Conservation (phyloP, 2,888 invertebrate species). For the Auanema sp. region DNA sequence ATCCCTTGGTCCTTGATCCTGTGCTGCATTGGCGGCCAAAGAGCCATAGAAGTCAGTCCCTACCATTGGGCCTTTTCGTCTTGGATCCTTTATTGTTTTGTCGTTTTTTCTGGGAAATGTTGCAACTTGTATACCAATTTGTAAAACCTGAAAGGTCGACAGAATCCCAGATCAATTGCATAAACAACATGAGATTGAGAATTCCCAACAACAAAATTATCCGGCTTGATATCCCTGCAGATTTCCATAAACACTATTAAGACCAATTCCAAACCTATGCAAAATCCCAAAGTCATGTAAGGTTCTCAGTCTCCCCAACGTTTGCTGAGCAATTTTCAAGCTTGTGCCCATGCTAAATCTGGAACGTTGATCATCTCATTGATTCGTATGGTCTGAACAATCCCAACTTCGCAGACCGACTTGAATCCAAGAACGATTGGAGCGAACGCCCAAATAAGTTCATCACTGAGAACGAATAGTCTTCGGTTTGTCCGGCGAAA, state of each 20-base stretch:
- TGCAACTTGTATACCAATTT: too few relatives aligned
- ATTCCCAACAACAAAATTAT: slow-evolving; percentile 4
- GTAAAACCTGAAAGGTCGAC: too few relatives aligned
- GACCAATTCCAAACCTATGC: neutral
- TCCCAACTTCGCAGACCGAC: too few relatives aligned
- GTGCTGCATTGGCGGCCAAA: slow-evolving; percentile 6
- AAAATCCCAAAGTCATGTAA: neutral
- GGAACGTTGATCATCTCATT: too few relatives aligned
- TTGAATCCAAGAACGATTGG: too few relatives aligned
- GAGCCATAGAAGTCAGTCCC: slow-evolving; percentile 13
- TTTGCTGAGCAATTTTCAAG: slow-evolving; percentile 1
- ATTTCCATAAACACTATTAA: too few relatives aligned
- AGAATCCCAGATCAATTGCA: slow-evolving; percentile 5
- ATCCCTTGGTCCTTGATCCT: slow-evolving; percentile 14
- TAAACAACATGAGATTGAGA: neutral
- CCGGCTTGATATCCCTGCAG: slow-evolving; percentile 4
- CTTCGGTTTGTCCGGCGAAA: too few relatives aligned
- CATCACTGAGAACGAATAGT: too few relatives aligned
- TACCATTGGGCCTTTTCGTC: slow-evolving; percentile 1
- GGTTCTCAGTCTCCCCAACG: neutral
- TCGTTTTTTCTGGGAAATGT: too few relatives aligned
- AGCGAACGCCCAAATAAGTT: too few relatives aligned
- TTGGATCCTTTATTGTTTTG: too few relatives aligned
- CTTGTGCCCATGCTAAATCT: neutral
- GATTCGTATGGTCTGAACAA: too few relatives aligned